A percentile compares a stretch with the other conserved stretches of the same genome.
phyloP scores from a whole-genome alignment of 2,113 vertebrate genomes.

The Martes martes region DNA sequence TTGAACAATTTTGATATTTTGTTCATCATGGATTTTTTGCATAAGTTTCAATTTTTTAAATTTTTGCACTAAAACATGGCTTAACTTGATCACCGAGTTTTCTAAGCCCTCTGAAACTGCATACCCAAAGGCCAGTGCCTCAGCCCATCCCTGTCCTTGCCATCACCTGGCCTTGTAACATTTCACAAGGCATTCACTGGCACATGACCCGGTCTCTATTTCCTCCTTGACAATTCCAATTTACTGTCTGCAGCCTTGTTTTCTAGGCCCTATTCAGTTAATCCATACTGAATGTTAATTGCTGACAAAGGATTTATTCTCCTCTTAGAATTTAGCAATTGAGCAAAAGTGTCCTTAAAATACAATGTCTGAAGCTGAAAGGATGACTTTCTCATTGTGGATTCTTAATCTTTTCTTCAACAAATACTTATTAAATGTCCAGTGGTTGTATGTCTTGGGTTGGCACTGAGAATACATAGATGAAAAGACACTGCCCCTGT shows the following conservation, averaged over 20 bases:
- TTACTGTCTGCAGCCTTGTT: neutral
- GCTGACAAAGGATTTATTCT: neutral
- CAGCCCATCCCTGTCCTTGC: rapidly evolving
- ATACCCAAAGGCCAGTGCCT: neutral
- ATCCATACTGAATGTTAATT: neutral
- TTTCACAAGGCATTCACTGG: neutral
- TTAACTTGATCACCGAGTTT: neutral
- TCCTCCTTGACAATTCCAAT: neutral
- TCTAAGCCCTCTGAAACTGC: neutral
- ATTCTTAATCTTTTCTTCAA: constrained; percentile 2
- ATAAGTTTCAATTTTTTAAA: neutral
- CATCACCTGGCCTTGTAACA: neutral
- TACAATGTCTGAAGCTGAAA: neutral
- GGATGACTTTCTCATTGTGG: neutral
- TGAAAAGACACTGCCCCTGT: neutral
- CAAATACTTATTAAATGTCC: neutral
- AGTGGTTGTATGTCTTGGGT: neutral
- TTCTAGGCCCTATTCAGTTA: neutral
- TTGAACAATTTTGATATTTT: neutral
- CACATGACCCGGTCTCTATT: neutral
- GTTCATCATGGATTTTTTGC: neutral
- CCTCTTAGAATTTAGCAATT: neutral
- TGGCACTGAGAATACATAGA: neutral
- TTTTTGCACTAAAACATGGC: neutral
- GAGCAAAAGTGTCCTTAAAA: neutral